Evolutionary conservation across 2,888 invertebrate species (phyloP).

Genomic region (Apantesis nais): DNA sequence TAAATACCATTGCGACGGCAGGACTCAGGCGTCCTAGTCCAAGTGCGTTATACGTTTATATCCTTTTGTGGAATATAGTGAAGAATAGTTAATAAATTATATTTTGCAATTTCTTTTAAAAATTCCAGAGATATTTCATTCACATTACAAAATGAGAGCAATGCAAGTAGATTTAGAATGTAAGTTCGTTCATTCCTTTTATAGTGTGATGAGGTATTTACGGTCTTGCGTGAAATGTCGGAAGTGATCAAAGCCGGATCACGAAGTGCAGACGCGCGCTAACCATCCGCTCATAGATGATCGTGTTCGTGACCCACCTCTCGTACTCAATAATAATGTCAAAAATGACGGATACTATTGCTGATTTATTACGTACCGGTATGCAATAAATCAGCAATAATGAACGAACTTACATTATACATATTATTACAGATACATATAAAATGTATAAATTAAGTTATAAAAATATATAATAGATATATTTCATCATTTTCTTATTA

Average conservation of each 20-base stretch:
- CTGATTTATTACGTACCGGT: slow-evolving; percentile 45
- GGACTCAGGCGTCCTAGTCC: too few relatives aligned
- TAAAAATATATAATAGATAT: too few relatives aligned
- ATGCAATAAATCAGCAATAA: too few relatives aligned
- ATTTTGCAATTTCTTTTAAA: too few relatives aligned
- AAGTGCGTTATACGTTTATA: too few relatives aligned
- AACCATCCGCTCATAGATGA: slow-evolving; percentile 79
- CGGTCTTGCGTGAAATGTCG: slow-evolving; percentile 59
- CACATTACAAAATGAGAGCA: neutral
- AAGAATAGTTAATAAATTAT: too few relatives aligned
- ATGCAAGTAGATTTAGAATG: neutral
- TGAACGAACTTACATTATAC: too few relatives aligned
- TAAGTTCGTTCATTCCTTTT: slow-evolving; percentile 41
- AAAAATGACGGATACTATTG: slow-evolving; percentile 50
- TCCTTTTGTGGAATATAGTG: too few relatives aligned
- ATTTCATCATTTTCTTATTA: neutral
- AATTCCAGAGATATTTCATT: neutral
- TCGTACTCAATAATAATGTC: slow-evolving; percentile 68
- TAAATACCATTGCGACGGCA: too few relatives aligned
- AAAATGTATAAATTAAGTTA: slow-evolving; percentile 7
- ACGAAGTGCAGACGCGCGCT: slow-evolving; percentile 76
- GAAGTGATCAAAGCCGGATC: slow-evolving; percentile 77
- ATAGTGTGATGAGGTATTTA: slow-evolving; percentile 41
- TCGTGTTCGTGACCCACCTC: slow-evolving; percentile 77
- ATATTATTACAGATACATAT: slow-evolving; percentile 37